A percentile compares a stretch with the other conserved stretches of the same genome.
These are phyloP conservation scores for Mirounga angustirostris DNA, from an alignment of 2,113 vertebrate species.

Conservation along the genomic window DNA sequence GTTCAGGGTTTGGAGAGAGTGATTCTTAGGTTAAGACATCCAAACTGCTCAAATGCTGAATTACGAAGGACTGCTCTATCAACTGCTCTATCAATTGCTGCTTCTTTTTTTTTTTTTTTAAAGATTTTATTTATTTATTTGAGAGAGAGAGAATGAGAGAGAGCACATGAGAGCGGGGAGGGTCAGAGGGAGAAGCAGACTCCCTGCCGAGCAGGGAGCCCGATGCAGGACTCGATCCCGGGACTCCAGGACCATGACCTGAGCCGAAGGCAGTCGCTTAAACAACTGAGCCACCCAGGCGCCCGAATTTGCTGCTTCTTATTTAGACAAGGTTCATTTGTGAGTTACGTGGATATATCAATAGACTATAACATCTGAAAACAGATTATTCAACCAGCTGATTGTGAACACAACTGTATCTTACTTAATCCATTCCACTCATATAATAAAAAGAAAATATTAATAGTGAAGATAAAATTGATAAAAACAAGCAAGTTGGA, in stretches of 20 bases:
- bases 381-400: not conserved
- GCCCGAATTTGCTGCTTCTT: not conserved
- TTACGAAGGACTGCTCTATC: not conserved
- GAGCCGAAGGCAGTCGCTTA: too few species aligned
- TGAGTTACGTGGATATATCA: not conserved
- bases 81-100: not conserved
- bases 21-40: not conserved
- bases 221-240: too few species aligned
- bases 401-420: not conserved
- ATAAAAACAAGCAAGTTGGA: constrained; percentile 20
- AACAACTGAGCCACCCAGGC: too few species aligned
- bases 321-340: constrained; percentile 7
- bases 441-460: not conserved
- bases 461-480: constrained; percentile 27
- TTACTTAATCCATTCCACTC: not conserved
- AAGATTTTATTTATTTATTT: too few species aligned
- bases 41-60: not conserved
- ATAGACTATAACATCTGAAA: not conserved
- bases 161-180: too few species aligned
- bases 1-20: not conserved
- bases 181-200: too few species aligned
- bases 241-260: too few species aligned
- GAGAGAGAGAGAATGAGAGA: too few species aligned
- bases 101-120: too few species aligned
- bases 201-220: too few species aligned